Evolutionary conservation across 2,888 invertebrate genomes (phyloP).

Genomic region (Danaus chrysippus): DNA sequence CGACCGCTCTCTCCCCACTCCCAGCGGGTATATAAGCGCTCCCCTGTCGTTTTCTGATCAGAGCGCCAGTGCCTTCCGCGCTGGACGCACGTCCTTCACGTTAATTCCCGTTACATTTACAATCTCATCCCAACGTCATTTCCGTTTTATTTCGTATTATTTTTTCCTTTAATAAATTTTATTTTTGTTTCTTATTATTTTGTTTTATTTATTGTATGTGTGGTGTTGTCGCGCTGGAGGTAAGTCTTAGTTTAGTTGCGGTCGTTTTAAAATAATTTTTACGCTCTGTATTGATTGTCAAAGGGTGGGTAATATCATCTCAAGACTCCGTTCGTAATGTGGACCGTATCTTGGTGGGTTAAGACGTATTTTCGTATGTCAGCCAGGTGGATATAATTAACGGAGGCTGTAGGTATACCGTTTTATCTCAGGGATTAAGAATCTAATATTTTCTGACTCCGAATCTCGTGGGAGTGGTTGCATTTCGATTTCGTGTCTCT

Average conservation of each 20-base stretch:
- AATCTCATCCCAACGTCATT: slow-evolving; percentile 30
- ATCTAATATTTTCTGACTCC: slow-evolving; percentile 1
- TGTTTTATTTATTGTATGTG: slow-evolving; percentile 41
- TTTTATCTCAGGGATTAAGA: slow-evolving; percentile 17
- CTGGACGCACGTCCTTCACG: slow-evolving; percentile 46
- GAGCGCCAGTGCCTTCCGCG: slow-evolving; percentile 66
- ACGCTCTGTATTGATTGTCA: slow-evolving; percentile 5
- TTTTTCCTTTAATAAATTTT: slow-evolving; percentile 33
- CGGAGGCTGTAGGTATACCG: slow-evolving; percentile 42
- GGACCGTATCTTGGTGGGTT: slow-evolving; percentile 33
- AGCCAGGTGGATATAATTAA: slow-evolving; percentile 42
- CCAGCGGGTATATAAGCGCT: slow-evolving; percentile 61
- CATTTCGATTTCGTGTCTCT: slow-evolving; percentile 10
- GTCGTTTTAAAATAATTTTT: slow-evolving; percentile 20
- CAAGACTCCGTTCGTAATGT: slow-evolving; percentile 28
- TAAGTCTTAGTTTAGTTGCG: slow-evolving; percentile 44
- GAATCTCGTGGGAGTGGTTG: slow-evolving; percentile 7
- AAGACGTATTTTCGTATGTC: slow-evolving; percentile 29
- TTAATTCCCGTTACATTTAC: slow-evolving; percentile 45
- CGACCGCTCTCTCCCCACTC: slow-evolving; percentile 52
- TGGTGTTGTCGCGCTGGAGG: slow-evolving; percentile 47
- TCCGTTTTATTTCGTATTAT: slow-evolving; percentile 9
- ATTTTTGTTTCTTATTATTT: slow-evolving; percentile 35
- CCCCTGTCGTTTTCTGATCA: slow-evolving; percentile 49
- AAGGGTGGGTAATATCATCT: slow-evolving; percentile 18